Conservation (phyloP, 53 echinoderm and acorn worm genomes). For the Crossaster papposus region DNA sequence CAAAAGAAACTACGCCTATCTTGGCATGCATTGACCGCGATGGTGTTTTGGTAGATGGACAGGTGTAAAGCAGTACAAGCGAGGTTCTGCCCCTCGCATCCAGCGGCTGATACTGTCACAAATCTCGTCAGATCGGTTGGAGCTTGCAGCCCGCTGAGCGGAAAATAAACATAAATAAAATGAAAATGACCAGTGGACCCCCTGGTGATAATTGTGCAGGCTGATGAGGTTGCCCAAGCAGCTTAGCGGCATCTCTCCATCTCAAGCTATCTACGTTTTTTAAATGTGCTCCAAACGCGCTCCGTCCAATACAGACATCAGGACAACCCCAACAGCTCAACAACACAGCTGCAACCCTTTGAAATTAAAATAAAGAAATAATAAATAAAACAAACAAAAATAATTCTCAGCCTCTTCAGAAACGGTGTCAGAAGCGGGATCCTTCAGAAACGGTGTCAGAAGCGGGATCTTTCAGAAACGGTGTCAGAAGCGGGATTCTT, state of each 20-base stretch:
- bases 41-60: not conserved
- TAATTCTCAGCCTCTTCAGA: not conserved
- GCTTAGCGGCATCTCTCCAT: not conserved
- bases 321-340: not conserved
- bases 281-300: not conserved
- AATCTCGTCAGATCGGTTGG: not conserved
- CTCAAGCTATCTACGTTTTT: no score
- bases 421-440: slow-evolving; percentile 7
- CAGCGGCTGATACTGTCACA: not conserved
- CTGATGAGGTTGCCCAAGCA: not conserved
- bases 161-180: not conserved
- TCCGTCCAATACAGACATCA: not conserved
- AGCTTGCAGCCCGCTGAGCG: not conserved
- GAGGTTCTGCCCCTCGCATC: not conserved
- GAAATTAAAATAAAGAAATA: not conserved
- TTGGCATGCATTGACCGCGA: not conserved
- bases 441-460: not conserved
- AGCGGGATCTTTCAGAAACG: not conserved
- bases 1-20: not conserved
- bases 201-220: not conserved
- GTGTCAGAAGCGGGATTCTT: slow-evolving; percentile 4
- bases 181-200: not conserved
- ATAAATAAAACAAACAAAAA: not conserved
- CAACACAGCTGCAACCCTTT: not conserved
- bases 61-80: not conserved